Base-by-base conservation (phyloP, 1,140 invertebrate genomes). In the Heliconius eleuchia region DNA sequence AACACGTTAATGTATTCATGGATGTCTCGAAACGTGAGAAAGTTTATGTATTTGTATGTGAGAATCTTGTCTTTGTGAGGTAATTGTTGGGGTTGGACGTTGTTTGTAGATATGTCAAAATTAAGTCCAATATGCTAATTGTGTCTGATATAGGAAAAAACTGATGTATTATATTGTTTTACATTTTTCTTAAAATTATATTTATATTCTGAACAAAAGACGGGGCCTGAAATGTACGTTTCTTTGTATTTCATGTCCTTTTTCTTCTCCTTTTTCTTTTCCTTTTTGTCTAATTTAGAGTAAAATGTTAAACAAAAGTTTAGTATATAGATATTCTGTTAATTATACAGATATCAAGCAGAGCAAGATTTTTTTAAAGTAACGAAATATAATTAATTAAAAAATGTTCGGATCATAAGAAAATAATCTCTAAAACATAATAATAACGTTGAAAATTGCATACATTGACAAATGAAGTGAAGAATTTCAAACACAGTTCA, bases 21-120 rank as follows among this genome's bases (percentile, higher is more conserved):
- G 87, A 88, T 87, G 87, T 86, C 82, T 85, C 79, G 81, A 74
- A 79, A 84, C 88, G 90, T 92, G 90, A 85, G 90, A 93, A 91
- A 81, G 86, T 78, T 86, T 77, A 82, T 83, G 84, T 87, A 86
- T 85, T 85, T 85, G 76, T 84, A 84, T 86, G 89, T 93, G 91
- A 90, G 92, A 92, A 90, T 86, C 77, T 81, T 86, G 82, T 88
- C 86, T 91, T 90, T 90, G 87, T 91, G 75, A 84, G 83, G 71
- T 91, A 92, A 94, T 92, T 90, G 88, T 88, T 86, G 89, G 92
- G 92, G 92, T 89, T 86, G 91, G 74, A 74, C 87, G 84, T 90
- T 88, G 78, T 88, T 83, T 84, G 87, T 91, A 93, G 92, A 90
- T 94, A 91, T 93, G 91, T 92, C 90, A 93, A 93, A 89, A 92